Evolutionary conservation across 2,888 invertebrate species (phyloP).

Genomic region (Nomada hirtipes): DNA sequence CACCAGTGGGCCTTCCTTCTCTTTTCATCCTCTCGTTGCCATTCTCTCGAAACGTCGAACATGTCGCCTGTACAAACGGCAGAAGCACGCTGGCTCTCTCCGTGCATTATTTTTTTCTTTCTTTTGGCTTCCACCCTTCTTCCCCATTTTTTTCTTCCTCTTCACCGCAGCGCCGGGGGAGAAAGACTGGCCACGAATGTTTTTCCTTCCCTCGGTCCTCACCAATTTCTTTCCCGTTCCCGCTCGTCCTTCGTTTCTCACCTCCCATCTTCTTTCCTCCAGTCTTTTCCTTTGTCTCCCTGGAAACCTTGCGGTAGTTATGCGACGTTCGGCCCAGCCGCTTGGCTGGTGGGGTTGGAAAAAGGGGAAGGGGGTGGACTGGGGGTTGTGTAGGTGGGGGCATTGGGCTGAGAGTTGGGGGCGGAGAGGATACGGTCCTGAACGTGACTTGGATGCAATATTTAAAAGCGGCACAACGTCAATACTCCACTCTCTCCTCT

Average conservation of each 20-base stretch:
- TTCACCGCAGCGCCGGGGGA: slow-evolving; percentile 25
- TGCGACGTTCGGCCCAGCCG: slow-evolving; percentile 75
- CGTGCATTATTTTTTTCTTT: slow-evolving; percentile 58
- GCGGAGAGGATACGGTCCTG: slow-evolving; percentile 78
- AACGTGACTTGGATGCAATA: slow-evolving; percentile 84
- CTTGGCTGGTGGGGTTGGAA: slow-evolving; percentile 58
- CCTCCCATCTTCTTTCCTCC: slow-evolving; percentile 57
- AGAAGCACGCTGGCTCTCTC: slow-evolving; percentile 27
- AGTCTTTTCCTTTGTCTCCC: slow-evolving; percentile 74
- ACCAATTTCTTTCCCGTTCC: not conserved
- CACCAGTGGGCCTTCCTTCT: slow-evolving; percentile 16
- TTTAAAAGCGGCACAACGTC: slow-evolving; percentile 82
- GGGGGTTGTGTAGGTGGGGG: slow-evolving; percentile 47
- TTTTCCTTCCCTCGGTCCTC: slow-evolving; percentile 38
- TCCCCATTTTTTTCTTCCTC: slow-evolving; percentile 24
- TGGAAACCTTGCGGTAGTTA: slow-evolving; percentile 80
- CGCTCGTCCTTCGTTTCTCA: slow-evolving; percentile 29
- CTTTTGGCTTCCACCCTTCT: slow-evolving; percentile 44
- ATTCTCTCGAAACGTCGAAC: slow-evolving; percentile 62
- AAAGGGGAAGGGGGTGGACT: slow-evolving; percentile 53
- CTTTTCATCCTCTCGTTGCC: slow-evolving; percentile 53
- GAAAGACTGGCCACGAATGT: slow-evolving; percentile 48
- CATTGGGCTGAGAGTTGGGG: slow-evolving; percentile 40
- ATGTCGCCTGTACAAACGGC: slow-evolving; percentile 58
- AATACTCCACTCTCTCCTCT: slow-evolving; percentile 77